Percentiles rank a stretch among this genome's conserved stretches.
phyloP scores from a whole-genome alignment of 2,888 invertebrate species.

The Miltochrista miniata region DNA sequence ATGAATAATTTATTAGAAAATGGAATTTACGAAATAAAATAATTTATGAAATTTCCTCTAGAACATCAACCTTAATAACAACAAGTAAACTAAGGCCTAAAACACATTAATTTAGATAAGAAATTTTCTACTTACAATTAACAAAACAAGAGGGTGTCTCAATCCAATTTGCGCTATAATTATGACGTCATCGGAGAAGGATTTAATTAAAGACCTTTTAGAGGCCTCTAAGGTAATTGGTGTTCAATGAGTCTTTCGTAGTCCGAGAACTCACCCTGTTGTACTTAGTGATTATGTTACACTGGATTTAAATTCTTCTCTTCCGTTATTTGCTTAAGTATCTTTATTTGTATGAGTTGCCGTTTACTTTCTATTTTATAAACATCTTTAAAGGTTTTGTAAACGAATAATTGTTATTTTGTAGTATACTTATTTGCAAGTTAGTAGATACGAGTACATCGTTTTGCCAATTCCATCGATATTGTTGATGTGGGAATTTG shows the following conservation, averaged over 20 bases:
- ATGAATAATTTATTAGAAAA: too few relatives aligned
- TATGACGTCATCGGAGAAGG: constrained; percentile 83
- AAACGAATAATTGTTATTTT: too few relatives aligned
- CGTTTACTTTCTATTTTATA: background rate
- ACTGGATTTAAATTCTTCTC: constrained; percentile 52
- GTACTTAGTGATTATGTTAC: constrained; percentile 70
- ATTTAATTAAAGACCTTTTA: constrained; percentile 82
- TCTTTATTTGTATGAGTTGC: constrained; percentile 6
- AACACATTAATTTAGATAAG: constrained; percentile 65
- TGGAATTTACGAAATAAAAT: too few relatives aligned
- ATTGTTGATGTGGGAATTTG: too few relatives aligned
- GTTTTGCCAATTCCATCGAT: too few relatives aligned
- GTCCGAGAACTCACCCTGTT: constrained; percentile 63
- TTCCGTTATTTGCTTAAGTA: constrained; percentile 34
- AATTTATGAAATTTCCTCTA: too few relatives aligned
- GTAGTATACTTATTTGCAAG: too few relatives aligned
- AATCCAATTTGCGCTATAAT: constrained; percentile 80
- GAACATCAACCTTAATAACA: constrained; percentile 11
- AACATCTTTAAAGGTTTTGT: background rate
- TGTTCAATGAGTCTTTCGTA: constrained; percentile 82
- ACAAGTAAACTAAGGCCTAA: constrained; percentile 24
- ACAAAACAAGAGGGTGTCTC: constrained; percentile 75
- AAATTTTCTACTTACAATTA: constrained; percentile 74
- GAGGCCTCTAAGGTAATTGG: constrained; percentile 79
- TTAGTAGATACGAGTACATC: too few relatives aligned